Base-by-base conservation (phyloP, 2,113 vertebrate species). In the Mugil cephalus region DNA sequence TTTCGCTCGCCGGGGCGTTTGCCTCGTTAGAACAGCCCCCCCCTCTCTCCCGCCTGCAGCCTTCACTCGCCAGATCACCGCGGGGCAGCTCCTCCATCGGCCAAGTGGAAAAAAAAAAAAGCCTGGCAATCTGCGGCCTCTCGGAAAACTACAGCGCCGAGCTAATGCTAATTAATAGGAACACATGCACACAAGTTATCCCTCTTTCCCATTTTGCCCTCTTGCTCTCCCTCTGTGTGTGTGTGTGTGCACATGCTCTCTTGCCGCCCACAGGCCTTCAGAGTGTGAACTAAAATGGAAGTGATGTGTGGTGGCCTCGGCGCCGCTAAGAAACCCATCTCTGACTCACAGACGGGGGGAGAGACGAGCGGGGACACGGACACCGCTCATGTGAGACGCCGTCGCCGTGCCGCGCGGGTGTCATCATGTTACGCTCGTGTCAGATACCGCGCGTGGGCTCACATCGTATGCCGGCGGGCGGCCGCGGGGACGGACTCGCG, bases 241-340 rank as follows among this genome's bases (percentile, higher is more conserved):
- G 30, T 47, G 34, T 15, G 9, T 7, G 6, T 30, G 30, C 59
- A 65, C 55, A 43, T 66, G 50, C 64, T 63, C 18, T 50, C 55
- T 72, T 4, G n/a, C 64, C 18, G 70, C 79, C 77, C 82, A 79
- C 79, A 85, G 77, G 68, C 65, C 46, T 74, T 75, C 70, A 80
- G 77, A 79, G 71, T 81, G 74, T 87, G 74, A 86, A 74, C 47
- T 54, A 67, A 72, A 88, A 79, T 72, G 74, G 65, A 81, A 77
- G 82, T 82, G 82, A 85, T 88, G 80, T 72, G 74, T 73, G 81
- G 82, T 79, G 70, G 77, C 75, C 46, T 84, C 39, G 53, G 30
- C 10, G 38, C 78, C 17, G 77, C 14, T 40, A 30, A 47, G 77
- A 82, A 77, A 35, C 66, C n/a, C n/a, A 24, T 72, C 48, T 80